Evolutionary conservation across 2,888 invertebrate genomes (phyloP), one percentile per base, ranked within the genome.

Genomic region (Euproctis similis): DNA sequence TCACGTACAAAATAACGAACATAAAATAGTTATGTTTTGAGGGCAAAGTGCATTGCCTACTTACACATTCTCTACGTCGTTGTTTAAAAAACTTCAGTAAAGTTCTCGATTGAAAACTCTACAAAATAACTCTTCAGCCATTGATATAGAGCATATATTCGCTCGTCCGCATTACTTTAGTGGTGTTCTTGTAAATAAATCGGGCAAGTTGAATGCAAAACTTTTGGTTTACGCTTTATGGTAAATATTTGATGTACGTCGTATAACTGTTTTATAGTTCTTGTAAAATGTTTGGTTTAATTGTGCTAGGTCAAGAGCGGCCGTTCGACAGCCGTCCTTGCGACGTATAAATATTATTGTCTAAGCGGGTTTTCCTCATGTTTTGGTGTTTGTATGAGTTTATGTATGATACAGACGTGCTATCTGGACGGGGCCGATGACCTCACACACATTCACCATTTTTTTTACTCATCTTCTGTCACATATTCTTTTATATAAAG

Each of bases 161-260:
- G 39, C 34, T 36, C 39, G 53, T 16, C 36, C 19, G 20, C 22
- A 34, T 47, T 48, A 48, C 68, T 70, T 69, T 70, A 75, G 61
- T 59, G 59, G 55, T 60, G 53, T 57, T 48, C 53, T 61, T 66
- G 73, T 78, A 80, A 80, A 81, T 80, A 81, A 78, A 81, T 72
- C 74, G 63, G 62, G 69, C 68, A 62, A 77, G 77, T 77, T 78
- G 74, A 80, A 80, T 82, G 82, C 82, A 81, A 82, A 82, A 78
- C 74, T 81, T 81, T 81, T 77, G 80, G 81, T 82, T 82, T 81
- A 82, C 82, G 80, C 76, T 81, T 80, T 80, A 82, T 82, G 81
- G 81, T 84, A 84, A 84, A 84, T 84, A 84, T 84, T 82, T 84
- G 75, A 81, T 81, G 70, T 73, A 75, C 75, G 73, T 75, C 78